phyloP scores from a whole-genome alignment of 2,797 vertebrate species.

The Pristis pectinata region DNA sequence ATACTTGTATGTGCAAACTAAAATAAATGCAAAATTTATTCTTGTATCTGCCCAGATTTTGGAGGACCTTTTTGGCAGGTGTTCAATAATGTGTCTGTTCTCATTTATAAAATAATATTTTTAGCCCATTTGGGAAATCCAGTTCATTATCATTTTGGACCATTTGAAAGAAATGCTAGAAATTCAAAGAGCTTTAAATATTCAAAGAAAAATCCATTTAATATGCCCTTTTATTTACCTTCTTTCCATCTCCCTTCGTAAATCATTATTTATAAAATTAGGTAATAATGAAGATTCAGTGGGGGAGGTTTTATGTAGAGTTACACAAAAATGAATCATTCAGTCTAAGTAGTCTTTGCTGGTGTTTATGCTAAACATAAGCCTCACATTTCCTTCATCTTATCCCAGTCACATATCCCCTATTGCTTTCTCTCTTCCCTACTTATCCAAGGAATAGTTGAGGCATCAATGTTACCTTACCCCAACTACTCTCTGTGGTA shows the following conservation, averaged over 20 bases:
- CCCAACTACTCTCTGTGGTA: background rate
- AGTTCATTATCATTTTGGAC: background rate
- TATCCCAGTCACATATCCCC: background rate
- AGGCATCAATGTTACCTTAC: background rate
- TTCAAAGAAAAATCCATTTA: background rate
- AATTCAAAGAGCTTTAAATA: conserved; percentile 25
- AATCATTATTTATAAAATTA: background rate
- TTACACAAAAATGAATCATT: background rate
- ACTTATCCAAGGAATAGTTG: background rate
- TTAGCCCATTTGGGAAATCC: conserved; percentile 10
- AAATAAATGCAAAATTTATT: background rate
- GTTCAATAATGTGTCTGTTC: background rate
- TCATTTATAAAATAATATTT: conserved; percentile 21
- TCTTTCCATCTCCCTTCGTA: background rate
- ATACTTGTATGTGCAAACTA: background rate
- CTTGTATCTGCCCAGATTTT: background rate
- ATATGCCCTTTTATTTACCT: background rate
- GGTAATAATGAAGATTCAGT: background rate
- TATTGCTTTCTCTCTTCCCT: background rate
- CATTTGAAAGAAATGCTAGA: background rate
- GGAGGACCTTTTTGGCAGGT: background rate
- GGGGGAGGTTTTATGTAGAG: background rate
- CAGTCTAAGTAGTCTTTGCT: background rate
- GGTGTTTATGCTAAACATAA: background rate
- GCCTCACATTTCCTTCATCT: background rate